Base-by-base conservation (phyloP, 2,113 vertebrate genomes). In the Hucho hucho region DNA sequence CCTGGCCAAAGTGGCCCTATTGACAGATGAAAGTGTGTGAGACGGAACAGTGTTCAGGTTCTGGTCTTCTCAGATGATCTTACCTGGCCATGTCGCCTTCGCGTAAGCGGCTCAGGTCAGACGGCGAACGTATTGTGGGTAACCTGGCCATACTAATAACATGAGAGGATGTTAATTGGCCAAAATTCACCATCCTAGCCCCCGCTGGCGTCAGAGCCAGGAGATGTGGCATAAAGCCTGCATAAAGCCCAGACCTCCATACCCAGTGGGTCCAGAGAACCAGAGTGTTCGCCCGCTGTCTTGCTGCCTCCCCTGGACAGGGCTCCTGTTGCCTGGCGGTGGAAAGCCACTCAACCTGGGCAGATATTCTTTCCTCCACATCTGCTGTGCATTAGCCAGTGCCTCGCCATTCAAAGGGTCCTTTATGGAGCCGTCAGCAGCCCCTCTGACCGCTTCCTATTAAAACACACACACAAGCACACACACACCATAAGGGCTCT, bases 291-390 rank as follows among this genome's bases (percentile, higher is more conserved):
- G 85, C 81, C 86, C 11, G 43, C 84, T 85, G 79, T 89, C 78
- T 88, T 83, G 82, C 87, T 87, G 91, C 77, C 84, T 88, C 85
- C 86, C 86, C 89, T 79, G 86, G 81, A 86, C 84, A 78, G 88
- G 83, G 84, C 87, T 90, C 84, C 87, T 90, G 89, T 90, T 84
- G 85, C 89, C 89, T 86, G 85, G 20, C 87, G 82, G 85, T 70
- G 75, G 86, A 91, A 83, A 87, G 81, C 90, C 88, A 89, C 89
- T 90, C 90, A 85, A 87, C 91, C 90, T 89, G 88, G 87, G 85
- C 83, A 91, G 89, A 92, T 93, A 90, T 92, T 91, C 90, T 92
- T 93, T 92, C 91, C 83, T 83, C 80, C 89, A 92, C 92, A 93
- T 93, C 92, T 94, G 91, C 87, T 93, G 89, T 83, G 86, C 89